These are phyloP conservation scores for Nipponia nippon DNA, from an alignment of 2,113 vertebrate species.

Conservation along the genomic window DNA sequence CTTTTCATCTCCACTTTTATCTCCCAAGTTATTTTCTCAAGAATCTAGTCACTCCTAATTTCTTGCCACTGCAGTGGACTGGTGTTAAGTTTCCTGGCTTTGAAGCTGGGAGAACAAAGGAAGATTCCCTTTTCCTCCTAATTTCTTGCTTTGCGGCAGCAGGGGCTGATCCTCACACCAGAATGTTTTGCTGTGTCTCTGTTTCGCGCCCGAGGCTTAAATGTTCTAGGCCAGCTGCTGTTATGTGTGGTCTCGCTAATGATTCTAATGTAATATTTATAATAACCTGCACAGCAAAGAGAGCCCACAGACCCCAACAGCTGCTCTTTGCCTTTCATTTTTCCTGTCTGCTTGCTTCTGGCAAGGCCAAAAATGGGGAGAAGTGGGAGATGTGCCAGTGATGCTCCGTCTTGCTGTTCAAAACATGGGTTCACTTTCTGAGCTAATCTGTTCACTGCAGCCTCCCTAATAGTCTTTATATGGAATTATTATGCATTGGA, in stretches of 20 bases:
- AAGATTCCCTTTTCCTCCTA: background rate
- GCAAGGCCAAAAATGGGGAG: background rate
- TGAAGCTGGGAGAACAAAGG: background rate
- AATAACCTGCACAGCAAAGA: background rate
- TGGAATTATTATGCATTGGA: background rate
- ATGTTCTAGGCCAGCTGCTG: background rate
- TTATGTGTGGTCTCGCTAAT: background rate
- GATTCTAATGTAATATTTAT: background rate
- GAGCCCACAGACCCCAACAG: background rate
- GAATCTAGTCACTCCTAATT: rapidly evolving
- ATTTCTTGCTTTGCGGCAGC: rapidly evolving
- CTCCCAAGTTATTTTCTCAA: rapidly evolving
- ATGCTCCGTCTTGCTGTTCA: background rate
- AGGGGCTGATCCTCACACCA: background rate
- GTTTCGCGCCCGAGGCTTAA: background rate
- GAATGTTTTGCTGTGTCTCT: background rate
- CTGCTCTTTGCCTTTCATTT: background rate
- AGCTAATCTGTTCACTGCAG: background rate
- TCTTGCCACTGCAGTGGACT: rapidly evolving
- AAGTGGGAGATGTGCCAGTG: rapidly evolving
- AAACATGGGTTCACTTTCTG: background rate
- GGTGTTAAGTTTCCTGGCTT: background rate
- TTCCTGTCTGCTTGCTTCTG: background rate
- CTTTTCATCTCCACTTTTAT: background rate
- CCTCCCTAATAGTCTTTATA: background rate